Evolutionary conservation across 2,888 invertebrate species (phyloP), one percentile per base, ranked within the genome.

Genomic region (Opisthograptis luteolata): DNA sequence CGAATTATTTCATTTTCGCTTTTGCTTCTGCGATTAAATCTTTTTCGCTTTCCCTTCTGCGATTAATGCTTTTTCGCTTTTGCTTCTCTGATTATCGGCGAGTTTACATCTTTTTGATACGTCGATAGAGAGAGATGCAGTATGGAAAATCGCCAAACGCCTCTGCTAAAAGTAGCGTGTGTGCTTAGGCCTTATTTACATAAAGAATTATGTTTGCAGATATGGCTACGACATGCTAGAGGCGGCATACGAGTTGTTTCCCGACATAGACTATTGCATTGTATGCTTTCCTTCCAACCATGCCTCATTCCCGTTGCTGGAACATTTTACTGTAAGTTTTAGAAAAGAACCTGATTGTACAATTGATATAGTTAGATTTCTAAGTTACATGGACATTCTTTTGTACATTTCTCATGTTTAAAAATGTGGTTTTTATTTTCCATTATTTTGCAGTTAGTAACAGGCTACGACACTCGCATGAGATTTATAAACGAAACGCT

Each of bases 161-260:
- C n/a, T n/a, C n/a, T n/a, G n/a, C n/a, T n/a, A n/a, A n/a, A n/a
- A n/a, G n/a, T n/a, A n/a, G n/a, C n/a, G n/a, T n/a, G n/a, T n/a
- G n/a, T n/a, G n/a, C n/a, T n/a, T n/a, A n/a, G n/a, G n/a, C n/a
- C n/a, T n/a, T n/a, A n/a, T n/a, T 17, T 19, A 27, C 13, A 9
- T 8, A 39, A 19, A 28, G 7, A 0, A 6, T 14, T 8, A 15
- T 13, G 0, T 1, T 51, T 58, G 52, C 61, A 84, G 91, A 48
- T 81, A 84, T 46, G 89, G 87, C 0, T 84, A 85, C 42, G 91
- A 93, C 58, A 90, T 94, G 60, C 78, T 94, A 14, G 90, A 92
- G 68, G 92, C 92, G 0, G 91, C 93, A 0, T 94, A 91, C 68
- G 93, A 93, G 59, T 79, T 93, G 55, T 94, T 92, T 58, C 93